Conservation (phyloP, 2,113 vertebrate species). For the Parus major region DNA sequence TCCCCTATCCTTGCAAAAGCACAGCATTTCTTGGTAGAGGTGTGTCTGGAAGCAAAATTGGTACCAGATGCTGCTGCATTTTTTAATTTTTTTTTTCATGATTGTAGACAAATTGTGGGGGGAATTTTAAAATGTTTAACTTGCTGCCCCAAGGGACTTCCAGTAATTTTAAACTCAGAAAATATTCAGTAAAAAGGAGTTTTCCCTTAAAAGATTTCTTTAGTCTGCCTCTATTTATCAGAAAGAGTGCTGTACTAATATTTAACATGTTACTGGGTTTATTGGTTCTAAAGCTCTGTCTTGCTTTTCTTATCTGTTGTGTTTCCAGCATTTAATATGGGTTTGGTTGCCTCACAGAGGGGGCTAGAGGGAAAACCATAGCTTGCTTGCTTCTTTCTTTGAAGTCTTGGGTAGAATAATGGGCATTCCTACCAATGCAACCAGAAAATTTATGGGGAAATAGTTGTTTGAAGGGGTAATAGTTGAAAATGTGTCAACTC, state of each 20-base stretch:
- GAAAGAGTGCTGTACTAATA: background rate
- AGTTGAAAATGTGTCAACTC: slow-evolving; percentile 37
- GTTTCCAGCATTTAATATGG: background rate
- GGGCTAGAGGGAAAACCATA: background rate
- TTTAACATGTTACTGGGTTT: background rate
- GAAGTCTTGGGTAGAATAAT: slow-evolving; percentile 28
- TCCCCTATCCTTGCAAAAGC: slow-evolving; percentile 25
- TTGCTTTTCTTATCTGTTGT: slow-evolving; percentile 36
- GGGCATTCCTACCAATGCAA: background rate
- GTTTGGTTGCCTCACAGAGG: background rate
- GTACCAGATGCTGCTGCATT: slow-evolving; percentile 25
- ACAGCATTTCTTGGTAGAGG: slow-evolving; percentile 33
- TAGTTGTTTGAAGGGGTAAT: slow-evolving; percentile 11
- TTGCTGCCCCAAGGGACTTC: slow-evolving; percentile 18
- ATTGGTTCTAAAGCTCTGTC: slow-evolving; percentile 26
- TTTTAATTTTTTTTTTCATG: background rate
- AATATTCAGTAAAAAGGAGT: background rate
- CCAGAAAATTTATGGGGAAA: slow-evolving; percentile 20
- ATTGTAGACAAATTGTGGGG: slow-evolving; percentile 17
- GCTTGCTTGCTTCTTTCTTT: slow-evolving; percentile 13
- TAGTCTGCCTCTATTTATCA: background rate
- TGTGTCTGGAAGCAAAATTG: slow-evolving; percentile 36
- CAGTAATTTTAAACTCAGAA: slow-evolving; percentile 28
- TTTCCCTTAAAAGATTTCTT: background rate
- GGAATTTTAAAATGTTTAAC: slow-evolving; percentile 34